A percentile compares a stretch with the other conserved stretches of the same genome.
phyloP scores from a whole-genome alignment of 2,888 invertebrate genomes.

The Dryobotodes eremita region DNA sequence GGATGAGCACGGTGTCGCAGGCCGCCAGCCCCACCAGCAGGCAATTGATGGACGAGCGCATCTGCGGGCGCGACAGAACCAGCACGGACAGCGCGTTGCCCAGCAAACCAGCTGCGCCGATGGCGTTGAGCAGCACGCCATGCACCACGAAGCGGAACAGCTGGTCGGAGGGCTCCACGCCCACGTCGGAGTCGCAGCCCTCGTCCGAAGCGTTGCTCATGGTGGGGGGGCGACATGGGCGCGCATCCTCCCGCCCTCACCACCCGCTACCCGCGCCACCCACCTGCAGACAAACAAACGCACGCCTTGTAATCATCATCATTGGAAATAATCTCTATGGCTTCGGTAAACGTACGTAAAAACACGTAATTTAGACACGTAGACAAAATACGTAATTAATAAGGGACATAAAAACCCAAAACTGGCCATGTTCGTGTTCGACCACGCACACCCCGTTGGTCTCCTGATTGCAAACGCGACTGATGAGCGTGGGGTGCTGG shows the following conservation, averaged over 20 bases:
- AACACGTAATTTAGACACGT: too few species aligned
- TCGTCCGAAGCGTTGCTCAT: conserved; percentile 70
- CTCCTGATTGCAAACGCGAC: background rate
- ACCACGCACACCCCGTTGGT: background rate
- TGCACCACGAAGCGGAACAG: conserved; percentile 95
- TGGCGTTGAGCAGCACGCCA: conserved; percentile 95
- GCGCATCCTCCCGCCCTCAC: conserved; percentile 54
- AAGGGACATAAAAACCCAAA: background rate
- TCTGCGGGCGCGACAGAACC: conserved; percentile 97
- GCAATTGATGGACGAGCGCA: conserved; percentile 99
- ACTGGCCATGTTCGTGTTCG: too few species aligned
- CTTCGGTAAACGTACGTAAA: background rate
- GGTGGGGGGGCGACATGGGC: conserved; percentile 62
- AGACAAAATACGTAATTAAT: background rate
- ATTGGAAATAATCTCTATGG: background rate
- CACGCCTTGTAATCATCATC: background rate
- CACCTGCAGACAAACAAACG: conserved; percentile 25
- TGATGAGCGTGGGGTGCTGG: too few species aligned
- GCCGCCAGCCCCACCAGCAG: conserved; percentile 97
- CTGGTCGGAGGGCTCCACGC: conserved; percentile 86
- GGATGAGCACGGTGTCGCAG: conserved; percentile 97
- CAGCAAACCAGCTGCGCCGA: conserved; percentile 95
- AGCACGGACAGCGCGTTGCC: conserved; percentile 98
- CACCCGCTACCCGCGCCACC: conserved; percentile 35
- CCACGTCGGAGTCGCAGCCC: conserved; percentile 84